These are phyloP conservation scores for Tuta absoluta DNA, from an alignment of 2,888 invertebrate genomes.

Conservation along the genomic window DNA sequence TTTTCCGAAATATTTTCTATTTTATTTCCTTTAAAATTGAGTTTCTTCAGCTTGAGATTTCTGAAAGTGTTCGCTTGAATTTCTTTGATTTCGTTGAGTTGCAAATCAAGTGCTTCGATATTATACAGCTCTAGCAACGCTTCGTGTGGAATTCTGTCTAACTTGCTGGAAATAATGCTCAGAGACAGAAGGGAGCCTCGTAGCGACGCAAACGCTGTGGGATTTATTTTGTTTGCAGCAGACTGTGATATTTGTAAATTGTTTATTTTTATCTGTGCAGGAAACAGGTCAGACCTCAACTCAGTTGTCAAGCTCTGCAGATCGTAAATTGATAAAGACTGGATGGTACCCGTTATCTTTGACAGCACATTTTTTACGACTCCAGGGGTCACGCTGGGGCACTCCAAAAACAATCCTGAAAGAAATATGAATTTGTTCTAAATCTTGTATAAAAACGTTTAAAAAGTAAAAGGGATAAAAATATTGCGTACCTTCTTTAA, in stretches of 20 bases:
- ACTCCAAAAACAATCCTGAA: slow-evolving; percentile 91
- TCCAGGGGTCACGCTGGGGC: slow-evolving; percentile 89
- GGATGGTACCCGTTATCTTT: slow-evolving; percentile 85
- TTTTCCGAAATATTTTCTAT: slow-evolving; percentile 90
- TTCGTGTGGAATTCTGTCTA: slow-evolving; percentile 88
- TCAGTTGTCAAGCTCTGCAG: slow-evolving; percentile 90
- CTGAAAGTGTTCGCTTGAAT: slow-evolving; percentile 92
- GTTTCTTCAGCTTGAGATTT: slow-evolving; percentile 88
- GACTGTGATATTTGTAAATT: slow-evolving; percentile 91
- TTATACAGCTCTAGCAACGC: slow-evolving; percentile 86
- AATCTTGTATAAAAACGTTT: slow-evolving; percentile 1
- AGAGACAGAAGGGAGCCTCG: slow-evolving; percentile 87
- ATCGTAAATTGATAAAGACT: slow-evolving; percentile 94
- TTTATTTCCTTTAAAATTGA: slow-evolving; percentile 92
- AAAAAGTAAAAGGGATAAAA: background rate
- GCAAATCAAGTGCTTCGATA: slow-evolving; percentile 89
- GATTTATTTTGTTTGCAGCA: slow-evolving; percentile 84
- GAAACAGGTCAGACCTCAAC: slow-evolving; percentile 88
- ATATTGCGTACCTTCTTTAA: slow-evolving; percentile 86
- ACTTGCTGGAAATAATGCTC: slow-evolving; percentile 88
- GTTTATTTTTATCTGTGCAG: slow-evolving; percentile 84
- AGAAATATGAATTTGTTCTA: slow-evolving; percentile 30
- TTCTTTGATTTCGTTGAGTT: slow-evolving; percentile 91
- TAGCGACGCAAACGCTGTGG: slow-evolving; percentile 85
- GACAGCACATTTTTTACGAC: slow-evolving; percentile 88